phyloP scores from a whole-genome alignment of 1,140 invertebrate genomes.

The Conus betulinus region DNA sequence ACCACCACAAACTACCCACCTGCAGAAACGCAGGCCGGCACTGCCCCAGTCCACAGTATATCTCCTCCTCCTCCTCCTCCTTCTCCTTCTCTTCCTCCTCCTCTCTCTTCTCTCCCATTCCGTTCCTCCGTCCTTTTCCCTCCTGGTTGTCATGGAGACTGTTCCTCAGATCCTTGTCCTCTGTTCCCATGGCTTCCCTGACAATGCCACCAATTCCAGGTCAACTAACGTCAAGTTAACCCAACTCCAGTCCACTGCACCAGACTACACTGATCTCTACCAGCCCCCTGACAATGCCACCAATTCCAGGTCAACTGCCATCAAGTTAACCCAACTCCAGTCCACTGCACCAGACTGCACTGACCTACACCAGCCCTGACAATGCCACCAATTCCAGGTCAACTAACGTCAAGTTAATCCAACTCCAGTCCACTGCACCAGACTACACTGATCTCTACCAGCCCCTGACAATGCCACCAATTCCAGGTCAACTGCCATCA shows the following conservation, averaged over 20 bases:
- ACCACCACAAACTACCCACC: background rate
- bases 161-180: background rate
- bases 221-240: background rate
- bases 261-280: no score
- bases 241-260: no score
- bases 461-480: background rate
- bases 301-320: background rate
- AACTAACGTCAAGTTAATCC: background rate
- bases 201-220: background rate
- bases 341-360: no score
- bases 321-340: no score
- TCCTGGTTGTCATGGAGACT: background rate
- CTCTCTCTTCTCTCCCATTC: background rate
- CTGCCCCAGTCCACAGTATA: conserved; percentile 17
- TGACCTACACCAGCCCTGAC: no score
- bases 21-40: conserved; percentile 12
- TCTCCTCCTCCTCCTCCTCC: conserved; percentile 4
- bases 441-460: no score
- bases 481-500: background rate
- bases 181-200: background rate
- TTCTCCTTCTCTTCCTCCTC: background rate
- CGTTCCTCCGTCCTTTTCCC: background rate
- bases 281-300: background rate
- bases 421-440: no score
- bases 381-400: background rate